These are phyloP conservation scores for Flexamia atlantica DNA, from an alignment of 2,888 invertebrate species.

Conservation along the genomic window DNA sequence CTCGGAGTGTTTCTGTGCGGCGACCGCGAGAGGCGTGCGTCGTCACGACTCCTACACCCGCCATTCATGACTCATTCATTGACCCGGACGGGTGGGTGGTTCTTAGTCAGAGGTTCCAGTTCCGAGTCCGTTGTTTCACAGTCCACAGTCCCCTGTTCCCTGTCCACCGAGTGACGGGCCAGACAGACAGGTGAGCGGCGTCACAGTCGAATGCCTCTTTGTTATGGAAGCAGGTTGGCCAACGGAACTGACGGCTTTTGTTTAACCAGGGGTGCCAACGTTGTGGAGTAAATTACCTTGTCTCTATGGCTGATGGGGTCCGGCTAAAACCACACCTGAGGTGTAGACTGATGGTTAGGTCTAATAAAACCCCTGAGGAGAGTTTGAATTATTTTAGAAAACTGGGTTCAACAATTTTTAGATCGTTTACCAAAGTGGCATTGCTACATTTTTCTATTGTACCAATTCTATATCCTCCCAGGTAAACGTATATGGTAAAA, in stretches of 20 bases:
- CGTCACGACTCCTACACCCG: background rate
- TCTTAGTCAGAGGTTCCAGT: background rate
- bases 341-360: too few species aligned
- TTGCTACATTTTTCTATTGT: too few species aligned
- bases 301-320: too few species aligned
- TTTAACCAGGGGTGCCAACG: slow-evolving; percentile 27
- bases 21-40: slow-evolving; percentile 4
- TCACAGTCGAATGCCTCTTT: slow-evolving; percentile 27
- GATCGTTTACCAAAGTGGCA: too few species aligned
- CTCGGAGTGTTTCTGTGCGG: background rate
- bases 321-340: too few species aligned
- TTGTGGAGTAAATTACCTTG: background rate
- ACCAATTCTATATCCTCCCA: too few species aligned
- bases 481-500: too few species aligned
- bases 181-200: slow-evolving; percentile 21
- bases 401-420: too few species aligned
- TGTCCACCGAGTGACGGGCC: background rate
- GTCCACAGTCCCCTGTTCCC: background rate
- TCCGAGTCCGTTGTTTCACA: background rate
- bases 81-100: slow-evolving; percentile 6
- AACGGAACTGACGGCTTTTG: slow-evolving; percentile 8
- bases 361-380: too few species aligned
- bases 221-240: slow-evolving; percentile 31
- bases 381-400: too few species aligned
- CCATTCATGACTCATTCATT: slow-evolving; percentile 15